phyloP scores from a whole-genome alignment of 2,797 vertebrate genomes.

The Vespertilio murinus region DNA sequence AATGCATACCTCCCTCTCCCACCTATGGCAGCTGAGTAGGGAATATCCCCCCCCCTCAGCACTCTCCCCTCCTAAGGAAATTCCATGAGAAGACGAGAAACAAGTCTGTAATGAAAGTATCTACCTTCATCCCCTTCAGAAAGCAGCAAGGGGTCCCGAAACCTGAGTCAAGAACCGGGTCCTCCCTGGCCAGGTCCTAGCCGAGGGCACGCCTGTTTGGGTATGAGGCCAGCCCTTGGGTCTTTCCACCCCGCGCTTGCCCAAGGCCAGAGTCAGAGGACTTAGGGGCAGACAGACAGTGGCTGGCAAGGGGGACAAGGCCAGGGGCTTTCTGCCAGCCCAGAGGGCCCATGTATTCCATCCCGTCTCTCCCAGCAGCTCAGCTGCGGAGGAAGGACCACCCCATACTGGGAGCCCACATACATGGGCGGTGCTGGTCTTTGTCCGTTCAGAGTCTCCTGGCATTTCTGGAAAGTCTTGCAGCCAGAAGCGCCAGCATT shows the following conservation, averaged over 20 bases:
- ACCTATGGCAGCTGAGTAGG: not conserved
- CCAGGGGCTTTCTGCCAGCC: not conserved
- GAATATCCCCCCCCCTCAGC: not conserved
- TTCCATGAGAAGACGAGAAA: conserved; percentile 8
- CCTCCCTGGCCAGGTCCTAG: not conserved
- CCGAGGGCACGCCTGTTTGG: not conserved
- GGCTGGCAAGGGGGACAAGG: not conserved
- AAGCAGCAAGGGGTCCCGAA: not conserved
- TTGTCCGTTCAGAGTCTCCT: not conserved
- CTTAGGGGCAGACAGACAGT: not conserved
- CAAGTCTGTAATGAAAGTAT: not conserved
- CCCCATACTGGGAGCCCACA: not conserved
- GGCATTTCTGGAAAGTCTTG: not conserved
- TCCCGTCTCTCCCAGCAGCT: not conserved
- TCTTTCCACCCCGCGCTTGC: not conserved
- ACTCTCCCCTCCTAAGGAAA: no score
- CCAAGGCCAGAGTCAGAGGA: not conserved
- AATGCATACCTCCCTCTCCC: conserved; percentile 26
- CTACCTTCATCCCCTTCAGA: not conserved
- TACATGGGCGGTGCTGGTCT: not conserved
- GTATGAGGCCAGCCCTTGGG: not conserved
- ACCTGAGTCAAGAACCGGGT: not conserved
- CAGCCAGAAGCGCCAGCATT: not conserved
- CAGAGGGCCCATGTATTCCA: not conserved
- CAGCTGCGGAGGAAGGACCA: not conserved